A percentile compares a stretch with the other conserved stretches of the same genome.
These are phyloP conservation scores for Sminthurinus aureus DNA, from an alignment of 2,888 invertebrate species.

Conservation along the genomic window DNA sequence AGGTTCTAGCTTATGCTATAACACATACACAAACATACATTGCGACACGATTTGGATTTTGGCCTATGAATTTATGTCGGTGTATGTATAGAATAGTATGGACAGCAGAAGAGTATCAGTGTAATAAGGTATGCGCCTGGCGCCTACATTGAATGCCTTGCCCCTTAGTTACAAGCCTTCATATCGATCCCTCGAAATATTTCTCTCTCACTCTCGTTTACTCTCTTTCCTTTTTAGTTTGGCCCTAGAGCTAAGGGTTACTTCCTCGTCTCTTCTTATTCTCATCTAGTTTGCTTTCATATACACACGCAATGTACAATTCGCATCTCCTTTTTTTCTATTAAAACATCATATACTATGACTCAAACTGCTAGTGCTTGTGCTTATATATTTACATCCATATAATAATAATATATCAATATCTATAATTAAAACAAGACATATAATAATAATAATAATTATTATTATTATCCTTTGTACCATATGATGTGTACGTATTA, in stretches of 20 bases:
- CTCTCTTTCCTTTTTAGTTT: neutral
- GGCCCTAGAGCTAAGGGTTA: slow-evolving; percentile 31
- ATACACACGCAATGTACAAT: neutral
- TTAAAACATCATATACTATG: neutral
- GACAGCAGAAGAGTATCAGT: slow-evolving; percentile 7
- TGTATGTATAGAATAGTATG: neutral
- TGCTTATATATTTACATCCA: neutral
- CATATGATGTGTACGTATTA: too few species aligned
- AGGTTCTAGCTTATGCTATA: neutral
- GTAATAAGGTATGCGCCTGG: slow-evolving; percentile 3
- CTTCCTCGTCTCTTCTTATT: slow-evolving; percentile 10
- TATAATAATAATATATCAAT: neutral
- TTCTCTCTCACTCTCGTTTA: neutral
- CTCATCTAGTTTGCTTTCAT: slow-evolving; percentile 17
- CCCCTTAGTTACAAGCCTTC: slow-evolving; percentile 30
- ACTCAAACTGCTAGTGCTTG: neutral
- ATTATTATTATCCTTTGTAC: too few species aligned
- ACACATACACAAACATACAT: slow-evolving; percentile 2
- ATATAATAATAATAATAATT: neutral
- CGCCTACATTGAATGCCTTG: slow-evolving; percentile 15
- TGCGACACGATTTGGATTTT: neutral
- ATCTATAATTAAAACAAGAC: too few species aligned
- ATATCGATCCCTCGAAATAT: slow-evolving; percentile 31
- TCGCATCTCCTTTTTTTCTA: neutral
- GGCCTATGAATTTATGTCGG: too few species aligned